phyloP scores from a whole-genome alignment of 64 coral and sea anemone genomes.

The Catalaphyllia jardinei region DNA sequence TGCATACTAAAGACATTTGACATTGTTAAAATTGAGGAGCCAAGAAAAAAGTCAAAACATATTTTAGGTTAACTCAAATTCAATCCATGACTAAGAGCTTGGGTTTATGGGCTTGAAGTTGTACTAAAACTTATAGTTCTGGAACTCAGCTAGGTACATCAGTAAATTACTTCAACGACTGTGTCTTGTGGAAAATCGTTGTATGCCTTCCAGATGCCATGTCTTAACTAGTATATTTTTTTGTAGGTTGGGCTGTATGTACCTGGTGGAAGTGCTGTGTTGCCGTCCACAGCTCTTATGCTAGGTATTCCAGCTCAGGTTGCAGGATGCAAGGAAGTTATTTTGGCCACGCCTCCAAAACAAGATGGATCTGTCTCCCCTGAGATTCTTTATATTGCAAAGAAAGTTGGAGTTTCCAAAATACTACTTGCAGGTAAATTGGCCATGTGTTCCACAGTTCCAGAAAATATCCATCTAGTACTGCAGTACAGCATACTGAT shows the following conservation, averaged over 20 bases:
- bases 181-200: too few species aligned
- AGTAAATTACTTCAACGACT: too few species aligned
- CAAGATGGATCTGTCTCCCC: conserved; percentile 49
- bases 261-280: conserved; percentile 62
- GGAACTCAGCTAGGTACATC: too few species aligned
- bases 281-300: conserved; percentile 67
- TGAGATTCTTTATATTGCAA: conserved; percentile 64
- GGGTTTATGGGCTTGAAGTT: too few species aligned
- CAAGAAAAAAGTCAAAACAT: too few species aligned
- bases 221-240: background rate
- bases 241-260: conserved; percentile 54
- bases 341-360: conserved; percentile 56
- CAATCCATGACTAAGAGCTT: too few species aligned
- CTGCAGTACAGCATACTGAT: too few species aligned
- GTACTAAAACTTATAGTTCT: too few species aligned
- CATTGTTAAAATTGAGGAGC: too few species aligned
- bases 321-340: conserved; percentile 49
- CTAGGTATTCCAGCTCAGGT: conserved; percentile 69
- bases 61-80: too few species aligned
- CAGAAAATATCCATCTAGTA: background rate
- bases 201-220: too few species aligned
- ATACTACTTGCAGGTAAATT: conserved; percentile 62
- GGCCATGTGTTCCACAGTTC: background rate
- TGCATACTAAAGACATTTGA: too few species aligned
- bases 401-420: conserved; percentile 53